A percentile compares a stretch with the other conserved stretches of the same genome.
phyloP scores from a whole-genome alignment of 2,113 vertebrate species.

The Platysteira castanea region DNA sequence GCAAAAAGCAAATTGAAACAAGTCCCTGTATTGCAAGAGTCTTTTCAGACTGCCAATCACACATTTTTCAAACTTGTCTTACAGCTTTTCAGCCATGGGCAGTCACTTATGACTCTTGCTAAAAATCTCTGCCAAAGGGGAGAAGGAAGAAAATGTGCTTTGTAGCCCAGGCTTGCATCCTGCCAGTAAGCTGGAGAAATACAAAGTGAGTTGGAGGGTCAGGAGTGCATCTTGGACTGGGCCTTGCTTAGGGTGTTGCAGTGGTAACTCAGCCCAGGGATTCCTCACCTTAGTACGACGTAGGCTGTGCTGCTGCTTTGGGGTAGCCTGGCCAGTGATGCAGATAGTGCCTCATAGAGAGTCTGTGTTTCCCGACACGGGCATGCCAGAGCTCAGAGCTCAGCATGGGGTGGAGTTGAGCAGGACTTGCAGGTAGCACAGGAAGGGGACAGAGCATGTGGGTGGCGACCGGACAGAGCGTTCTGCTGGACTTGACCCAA shows the following conservation, averaged over 20 bases:
- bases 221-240: rapidly evolving
- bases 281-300: rapidly evolving
- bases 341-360: rapidly evolving
- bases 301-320: not conserved
- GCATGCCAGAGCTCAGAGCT: no score
- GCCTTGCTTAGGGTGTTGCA: not conserved
- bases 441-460: rapidly evolving
- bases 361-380: rapidly evolving
- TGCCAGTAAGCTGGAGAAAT: not conserved
- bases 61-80: not conserved
- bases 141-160: not conserved
- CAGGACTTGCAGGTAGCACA: no score
- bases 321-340: not conserved
- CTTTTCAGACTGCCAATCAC: not conserved
- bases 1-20: conserved; percentile 27
- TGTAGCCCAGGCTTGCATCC: not conserved
- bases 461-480: rapidly evolving
- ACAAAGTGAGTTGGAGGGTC: not conserved
- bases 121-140: not conserved
- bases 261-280: not conserved
- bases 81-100: not conserved
- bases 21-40: not conserved
- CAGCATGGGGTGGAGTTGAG: rapidly evolving
- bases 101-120: not conserved
- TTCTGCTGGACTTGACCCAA: not conserved